These are phyloP conservation scores for Zaprionus gabonicus DNA, from an alignment of 1,140 invertebrate genomes.

Conservation along the genomic window DNA sequence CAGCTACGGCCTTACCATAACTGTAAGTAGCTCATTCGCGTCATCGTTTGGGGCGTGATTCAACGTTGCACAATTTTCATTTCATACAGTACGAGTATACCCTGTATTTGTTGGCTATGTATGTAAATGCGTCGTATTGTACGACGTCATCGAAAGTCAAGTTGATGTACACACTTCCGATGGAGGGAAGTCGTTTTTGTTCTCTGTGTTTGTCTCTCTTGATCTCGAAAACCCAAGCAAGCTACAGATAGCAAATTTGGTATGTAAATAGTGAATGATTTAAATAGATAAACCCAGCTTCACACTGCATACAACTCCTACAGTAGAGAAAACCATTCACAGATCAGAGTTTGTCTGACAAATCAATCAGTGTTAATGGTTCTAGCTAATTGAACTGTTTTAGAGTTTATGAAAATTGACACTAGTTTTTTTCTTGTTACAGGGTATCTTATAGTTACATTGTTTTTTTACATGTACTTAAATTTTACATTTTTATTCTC, in stretches of 20 bases:
- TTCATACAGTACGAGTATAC: background rate
- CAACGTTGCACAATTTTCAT: slow-evolving; percentile 50
- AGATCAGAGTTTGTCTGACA: background rate
- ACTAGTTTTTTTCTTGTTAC: background rate
- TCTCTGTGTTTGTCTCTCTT: background rate
- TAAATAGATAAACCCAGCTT: background rate
- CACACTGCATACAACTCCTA: background rate
- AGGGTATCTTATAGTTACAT: background rate
- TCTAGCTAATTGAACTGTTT: no score
- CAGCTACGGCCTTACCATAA: slow-evolving; percentile 32
- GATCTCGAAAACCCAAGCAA: background rate
- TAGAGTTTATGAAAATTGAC: no score
- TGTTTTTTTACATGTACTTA: background rate
- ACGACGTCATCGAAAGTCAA: slow-evolving; percentile 1
- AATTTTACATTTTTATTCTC: slow-evolving; percentile 18
- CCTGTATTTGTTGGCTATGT: background rate
- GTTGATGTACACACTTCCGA: background rate
- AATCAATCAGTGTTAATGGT: no score
- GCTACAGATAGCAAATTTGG: slow-evolving; percentile 1
- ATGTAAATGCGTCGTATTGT: slow-evolving; percentile 7
- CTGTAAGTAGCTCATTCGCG: slow-evolving; percentile 39
- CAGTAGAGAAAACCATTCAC: background rate
- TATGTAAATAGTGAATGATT: background rate
- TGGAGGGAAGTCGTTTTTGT: background rate
- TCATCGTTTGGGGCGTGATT: slow-evolving; percentile 49